Conservation (phyloP, 2,888 invertebrate species). For the Sympetrum striolatum region DNA sequence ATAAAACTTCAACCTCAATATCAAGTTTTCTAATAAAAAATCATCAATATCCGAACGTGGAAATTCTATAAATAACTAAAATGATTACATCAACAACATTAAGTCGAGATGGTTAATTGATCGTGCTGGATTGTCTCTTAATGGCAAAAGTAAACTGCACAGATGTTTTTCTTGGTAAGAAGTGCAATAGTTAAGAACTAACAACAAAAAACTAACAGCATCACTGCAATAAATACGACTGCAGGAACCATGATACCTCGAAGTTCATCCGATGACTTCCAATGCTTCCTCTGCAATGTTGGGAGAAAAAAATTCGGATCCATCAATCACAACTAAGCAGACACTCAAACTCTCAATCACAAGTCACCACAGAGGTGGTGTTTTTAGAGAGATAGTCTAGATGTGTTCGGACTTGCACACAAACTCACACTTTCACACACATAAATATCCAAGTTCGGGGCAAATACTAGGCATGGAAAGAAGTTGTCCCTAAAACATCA, state of each 20-base stretch:
- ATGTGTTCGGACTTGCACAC: background rate
- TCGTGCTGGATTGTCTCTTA: background rate
- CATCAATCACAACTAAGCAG: constrained; percentile 21
- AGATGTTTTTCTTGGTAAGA: background rate
- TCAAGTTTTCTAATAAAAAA: background rate
- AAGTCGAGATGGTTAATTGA: background rate
- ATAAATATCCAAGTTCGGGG: background rate
- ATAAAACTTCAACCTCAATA: background rate
- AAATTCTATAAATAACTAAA: constrained; percentile 38
- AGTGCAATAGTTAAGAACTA: constrained; percentile 22
- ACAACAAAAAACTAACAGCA: background rate
- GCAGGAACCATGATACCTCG: constrained; percentile 36
- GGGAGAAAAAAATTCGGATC: background rate
- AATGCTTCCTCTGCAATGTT: background rate
- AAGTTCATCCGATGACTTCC: constrained; percentile 7
- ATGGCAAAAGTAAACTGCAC: constrained; percentile 13
- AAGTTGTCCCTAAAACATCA: background rate
- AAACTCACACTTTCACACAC: background rate
- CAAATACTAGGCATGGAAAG: background rate
- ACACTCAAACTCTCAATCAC: constrained; percentile 27
- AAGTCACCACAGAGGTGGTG: background rate
- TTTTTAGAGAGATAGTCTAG: background rate
- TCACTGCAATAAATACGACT: constrained; percentile 35
- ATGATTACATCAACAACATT: constrained; percentile 4
- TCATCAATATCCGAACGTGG: background rate